Base-by-base conservation (phyloP, 2,797 vertebrate genomes). In the Orientallactaga sibirica region DNA sequence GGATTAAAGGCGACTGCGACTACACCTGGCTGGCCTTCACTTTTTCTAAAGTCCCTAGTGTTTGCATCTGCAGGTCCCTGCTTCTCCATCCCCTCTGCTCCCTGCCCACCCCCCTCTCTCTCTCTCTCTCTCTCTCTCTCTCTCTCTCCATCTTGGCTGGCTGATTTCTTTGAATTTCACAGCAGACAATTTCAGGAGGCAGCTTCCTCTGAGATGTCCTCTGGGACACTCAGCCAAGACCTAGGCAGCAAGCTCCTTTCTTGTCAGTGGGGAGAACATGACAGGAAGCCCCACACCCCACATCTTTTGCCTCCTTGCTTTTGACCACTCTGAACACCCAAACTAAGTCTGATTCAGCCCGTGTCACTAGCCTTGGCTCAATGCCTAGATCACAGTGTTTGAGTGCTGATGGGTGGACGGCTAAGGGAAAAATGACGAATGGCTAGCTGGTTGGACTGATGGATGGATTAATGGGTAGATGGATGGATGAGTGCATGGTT, bases 11-110 rank as follows among this genome's bases (percentile, higher is more conserved):
- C 33, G 2, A 37, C 33, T 2, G 33, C 33, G 33, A 37, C 33
- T 37, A 37, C 33, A 37, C 33, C 33, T 37, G 33, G 33, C 33
- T 0, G 0, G 43, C 1, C n/a, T 64, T 29, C 5, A 0, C 70
- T 33, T 48, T 48, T 48, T 48, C 48, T 48, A 48, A 48, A 48
- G 48, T 48, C 43, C 43, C 43, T 9, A 48, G 43, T 48, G 43
- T 80, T 22, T 20, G 15, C 10, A 1, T 11, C 24, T 33, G 58
- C 0, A 2, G 8, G 14, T 82, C 4, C 43, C 58, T 43, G 3
- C 19, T 55, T 77, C 2, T 0, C 10, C 2, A 11, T 1, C 24
- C 14, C 22, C 58, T 71, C 24, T 76, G 27, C 16, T 24, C 33
- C 27, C 4, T 22, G 64, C 10, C 24, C 9, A 0, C 7, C 22